Evolutionary conservation across 2,797 vertebrate species (phyloP), one percentile per base, ranked within the genome.

Genomic region (Linurgus olivaceus): DNA sequence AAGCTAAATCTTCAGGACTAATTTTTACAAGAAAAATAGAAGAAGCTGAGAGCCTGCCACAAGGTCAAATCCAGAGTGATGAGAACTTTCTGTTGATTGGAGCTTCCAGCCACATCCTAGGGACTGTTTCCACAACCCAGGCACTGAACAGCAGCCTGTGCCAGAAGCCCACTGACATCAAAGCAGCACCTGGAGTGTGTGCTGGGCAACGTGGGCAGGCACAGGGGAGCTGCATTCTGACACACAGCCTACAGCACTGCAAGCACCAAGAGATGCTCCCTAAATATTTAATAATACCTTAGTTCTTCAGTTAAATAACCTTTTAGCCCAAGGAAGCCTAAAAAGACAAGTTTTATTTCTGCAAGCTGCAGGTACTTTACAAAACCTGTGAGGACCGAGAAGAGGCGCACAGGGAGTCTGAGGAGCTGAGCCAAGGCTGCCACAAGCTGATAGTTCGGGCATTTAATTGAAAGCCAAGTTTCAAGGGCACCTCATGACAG

Each of bases 111-210:
- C 58, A 17, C 4, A 51, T 42, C 62, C 28, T 14, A 13, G 26
- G n/a, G 47, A 25, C 24, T 44, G 10, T 33, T 81, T 55, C 16
- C 70, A 8, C 33, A 57, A 4, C 8, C 42, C 44, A 17, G 26
- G 44, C 38, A 25, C 33, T 6, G 2, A 33, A 6, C 0, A 68
- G 67, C 33, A 51, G 54, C 1, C 0, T 24, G 26, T 10, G 21
- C 8, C 25, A 86, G 73, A 4, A 44, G 50, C 31, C n/a, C 77
- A 8, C 1, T 11, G 54, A n/a, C 61, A 71, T 16, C 57, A 45
- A 18, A 55, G 38, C n/a, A 28, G 45, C 1, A 3, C 24, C 31
- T 58, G 45, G 13, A 14, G 19, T 1, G 1, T 4, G 12, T 45
- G 65, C 63, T 40, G 25, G 38, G 55, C 57, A 24, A 0, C 7